These are phyloP conservation scores for Heteromormyrus szaboi DNA, from an alignment of 2,797 vertebrate genomes.

Conservation along the genomic window DNA sequence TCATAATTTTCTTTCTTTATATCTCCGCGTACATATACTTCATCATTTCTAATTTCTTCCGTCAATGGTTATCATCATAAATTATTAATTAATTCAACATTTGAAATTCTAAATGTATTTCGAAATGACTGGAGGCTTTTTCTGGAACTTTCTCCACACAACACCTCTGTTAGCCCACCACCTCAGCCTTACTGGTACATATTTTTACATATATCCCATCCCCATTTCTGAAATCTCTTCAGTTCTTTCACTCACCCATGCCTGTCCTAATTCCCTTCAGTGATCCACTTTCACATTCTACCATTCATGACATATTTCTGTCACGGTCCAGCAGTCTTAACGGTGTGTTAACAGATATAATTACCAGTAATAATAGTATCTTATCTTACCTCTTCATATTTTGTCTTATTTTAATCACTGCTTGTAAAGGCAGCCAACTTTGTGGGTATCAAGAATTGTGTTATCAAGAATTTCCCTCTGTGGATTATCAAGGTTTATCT, in stretches of 20 bases:
- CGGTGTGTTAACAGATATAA: background rate
- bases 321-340: background rate
- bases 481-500: background rate
- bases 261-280: background rate
- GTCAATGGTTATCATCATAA: background rate
- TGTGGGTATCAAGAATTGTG: background rate
- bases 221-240: background rate
- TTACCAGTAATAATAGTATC: background rate
- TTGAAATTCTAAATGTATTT: background rate
- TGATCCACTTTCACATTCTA: background rate
- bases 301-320: background rate
- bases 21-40: background rate
- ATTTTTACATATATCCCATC: background rate
- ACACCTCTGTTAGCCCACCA: background rate
- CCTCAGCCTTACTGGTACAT: background rate
- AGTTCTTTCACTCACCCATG: background rate
- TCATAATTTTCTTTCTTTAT: background rate
- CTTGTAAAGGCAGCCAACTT: background rate
- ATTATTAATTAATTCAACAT: background rate
- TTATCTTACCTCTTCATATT: background rate
- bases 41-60: background rate
- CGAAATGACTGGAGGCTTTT: background rate
- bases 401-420: background rate
- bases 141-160: background rate
- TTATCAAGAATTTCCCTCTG: background rate